Evolutionary conservation across 2,797 vertebrate genomes (phyloP), one percentile per base, ranked within the genome.

Genomic region (Schizopygopsis pylzovi): DNA sequence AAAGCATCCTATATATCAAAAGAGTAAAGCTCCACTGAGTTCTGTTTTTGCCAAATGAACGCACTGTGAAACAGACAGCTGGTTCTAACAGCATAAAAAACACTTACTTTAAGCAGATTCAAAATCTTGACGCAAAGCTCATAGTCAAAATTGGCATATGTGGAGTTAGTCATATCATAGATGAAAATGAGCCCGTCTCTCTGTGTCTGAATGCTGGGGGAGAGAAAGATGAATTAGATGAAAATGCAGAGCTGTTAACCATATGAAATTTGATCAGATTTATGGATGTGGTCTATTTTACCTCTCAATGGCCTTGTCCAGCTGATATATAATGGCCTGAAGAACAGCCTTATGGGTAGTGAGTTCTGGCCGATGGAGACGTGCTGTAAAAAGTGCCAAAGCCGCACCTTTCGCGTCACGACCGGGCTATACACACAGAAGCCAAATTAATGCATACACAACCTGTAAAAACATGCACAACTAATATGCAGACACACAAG

Each of bases 221-320:
- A 67, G 43, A 41, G 84, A 79, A 59, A 73, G 37, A 52, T 49
- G 39, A 37, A 56, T 37, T 12, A 82, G 52, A 77, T 77, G 25
- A 83, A 45, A 47, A 68, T 68, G 47, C 10, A 13, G 3, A 20
- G 81, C 12, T 3, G 61, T 47, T 71, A 25, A 75, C 56, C 15
- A 45, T 18, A 56, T 59, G 61, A 11, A 2, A 82, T 59, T n/a
- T 82, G 8, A 80, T 47, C 22, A 52, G 20, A 52, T 43, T 43
- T 33, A 70, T 13, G 33, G 33, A 45, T 63, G 61, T 63, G 61
- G 65, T 47, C 28, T 71, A 37, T 49, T 65, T 54, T 76, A 96
- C 96, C 95, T 95, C 89, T 97, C 96, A 90, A 97, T 96, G 93
- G 96, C 96, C 95, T 96, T 96, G 91, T 97, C 96, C 93, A 97